These are phyloP conservation scores for Himalopsyche tibetana DNA, from an alignment of 2,888 invertebrate genomes.

Conservation along the genomic window DNA sequence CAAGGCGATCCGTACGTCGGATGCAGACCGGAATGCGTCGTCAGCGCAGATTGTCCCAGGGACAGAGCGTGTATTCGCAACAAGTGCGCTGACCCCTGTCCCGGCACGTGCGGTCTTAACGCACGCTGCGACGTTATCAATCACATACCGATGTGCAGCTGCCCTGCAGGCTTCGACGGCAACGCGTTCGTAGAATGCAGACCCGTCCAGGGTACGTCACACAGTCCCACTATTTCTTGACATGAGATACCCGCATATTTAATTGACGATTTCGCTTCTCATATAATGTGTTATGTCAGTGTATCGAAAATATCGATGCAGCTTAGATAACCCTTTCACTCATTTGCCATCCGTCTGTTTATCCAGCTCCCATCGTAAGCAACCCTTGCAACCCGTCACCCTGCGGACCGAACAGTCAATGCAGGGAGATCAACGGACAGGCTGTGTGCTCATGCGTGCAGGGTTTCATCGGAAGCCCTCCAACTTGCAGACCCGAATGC, in stretches of 20 bases:
- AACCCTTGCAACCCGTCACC: conserved; percentile 82
- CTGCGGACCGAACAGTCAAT: conserved; percentile 81
- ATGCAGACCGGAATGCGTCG: conserved; percentile 87
- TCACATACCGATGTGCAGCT: conserved; percentile 87
- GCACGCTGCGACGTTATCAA: conserved; percentile 87
- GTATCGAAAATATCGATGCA: too few relatives aligned
- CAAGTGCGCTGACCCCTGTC: too few relatives aligned
- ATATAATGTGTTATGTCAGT: too few relatives aligned
- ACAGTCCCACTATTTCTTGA: conserved; percentile 70
- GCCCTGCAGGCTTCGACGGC: conserved; percentile 83
- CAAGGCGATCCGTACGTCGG: conserved; percentile 85
- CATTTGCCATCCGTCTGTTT: too few relatives aligned
- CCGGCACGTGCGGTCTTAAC: conserved; percentile 83
- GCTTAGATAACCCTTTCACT: too few relatives aligned
- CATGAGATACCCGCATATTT: too few relatives aligned
- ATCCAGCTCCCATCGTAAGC: conserved; percentile 79
- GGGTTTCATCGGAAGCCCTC: conserved; percentile 80
- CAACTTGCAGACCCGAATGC: conserved; percentile 82
- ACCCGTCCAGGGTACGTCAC: conserved; percentile 74
- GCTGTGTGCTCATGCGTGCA: conserved; percentile 80
- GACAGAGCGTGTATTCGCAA: conserved; percentile 84
- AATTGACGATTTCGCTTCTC: too few relatives aligned
- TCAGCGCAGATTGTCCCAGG: conserved; percentile 83
- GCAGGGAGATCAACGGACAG: conserved; percentile 76
- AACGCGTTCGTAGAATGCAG: conserved; percentile 85